Conservation (phyloP, 2,113 vertebrate genomes). For the Pelecanoides urinatrix region DNA sequence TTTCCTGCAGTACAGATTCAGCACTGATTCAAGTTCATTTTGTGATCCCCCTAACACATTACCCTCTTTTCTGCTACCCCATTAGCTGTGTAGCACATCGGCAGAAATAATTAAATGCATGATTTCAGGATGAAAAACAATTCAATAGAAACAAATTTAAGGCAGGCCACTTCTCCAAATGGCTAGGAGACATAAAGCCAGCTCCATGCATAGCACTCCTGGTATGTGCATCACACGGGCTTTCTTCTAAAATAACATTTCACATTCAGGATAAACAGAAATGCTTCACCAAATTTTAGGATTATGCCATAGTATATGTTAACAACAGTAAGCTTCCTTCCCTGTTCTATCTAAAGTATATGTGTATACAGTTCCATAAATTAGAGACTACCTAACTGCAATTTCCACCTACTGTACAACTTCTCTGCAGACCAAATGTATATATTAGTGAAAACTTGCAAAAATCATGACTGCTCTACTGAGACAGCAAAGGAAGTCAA, state of each 20-base stretch:
- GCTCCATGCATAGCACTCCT: not conserved
- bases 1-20: not conserved
- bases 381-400: not conserved
- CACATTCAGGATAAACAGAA: not conserved
- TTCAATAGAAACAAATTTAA: not conserved
- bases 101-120: not conserved
- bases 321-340: not conserved
- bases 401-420: not conserved
- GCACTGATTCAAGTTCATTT: not conserved
- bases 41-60: rapidly evolving
- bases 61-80: not conserved
- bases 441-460: not conserved
- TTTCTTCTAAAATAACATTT: not conserved
- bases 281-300: not conserved
- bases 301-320: not conserved
- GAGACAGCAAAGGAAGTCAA: not conserved
- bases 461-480: not conserved
- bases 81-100: not conserved
- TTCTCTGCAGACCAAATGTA: not conserved
- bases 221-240: rapidly evolving
- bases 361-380: not conserved
- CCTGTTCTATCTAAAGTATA: not conserved
- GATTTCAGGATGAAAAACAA: not conserved
- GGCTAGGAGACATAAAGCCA: not conserved
- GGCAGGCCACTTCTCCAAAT: not conserved